Evolutionary conservation across 2,113 vertebrate species (phyloP).

Genomic region (Vicugna pacos): DNA sequence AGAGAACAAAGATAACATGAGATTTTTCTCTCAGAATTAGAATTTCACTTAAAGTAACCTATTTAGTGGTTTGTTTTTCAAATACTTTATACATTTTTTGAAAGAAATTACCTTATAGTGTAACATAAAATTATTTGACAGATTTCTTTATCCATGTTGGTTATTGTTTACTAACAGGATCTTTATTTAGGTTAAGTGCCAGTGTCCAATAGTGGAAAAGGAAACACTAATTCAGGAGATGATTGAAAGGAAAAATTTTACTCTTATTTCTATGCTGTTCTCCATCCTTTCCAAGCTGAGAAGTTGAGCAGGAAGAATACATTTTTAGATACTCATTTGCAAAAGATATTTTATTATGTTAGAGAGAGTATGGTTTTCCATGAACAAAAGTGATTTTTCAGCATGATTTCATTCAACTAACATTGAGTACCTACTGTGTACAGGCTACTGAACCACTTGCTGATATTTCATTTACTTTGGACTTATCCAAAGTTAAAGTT

Average conservation of each 20-base stretch:
- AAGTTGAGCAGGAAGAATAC: neutral
- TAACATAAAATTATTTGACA: constrained; percentile 18
- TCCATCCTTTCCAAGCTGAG: neutral
- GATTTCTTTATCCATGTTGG: neutral
- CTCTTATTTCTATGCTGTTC: neutral
- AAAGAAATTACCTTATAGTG: neutral
- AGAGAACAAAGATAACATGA: neutral
- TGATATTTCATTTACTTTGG: neutral
- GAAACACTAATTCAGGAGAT: neutral
- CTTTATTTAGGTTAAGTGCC: neutral
- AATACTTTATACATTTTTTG: neutral
- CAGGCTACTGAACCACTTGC: neutral
- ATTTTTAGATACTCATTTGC: neutral
- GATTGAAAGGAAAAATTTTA: neutral
- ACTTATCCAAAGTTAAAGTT: neutral
- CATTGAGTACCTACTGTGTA: neutral
- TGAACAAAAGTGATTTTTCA: constrained; percentile 26
- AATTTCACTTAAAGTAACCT: neutral
- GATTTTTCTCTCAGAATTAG: constrained; percentile 12
- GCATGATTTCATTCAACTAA: neutral
- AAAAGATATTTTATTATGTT: constrained; percentile 4
- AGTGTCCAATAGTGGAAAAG: neutral
- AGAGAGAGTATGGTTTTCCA: neutral
- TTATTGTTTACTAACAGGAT: constrained; percentile 14
- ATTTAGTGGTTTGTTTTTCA: neutral